Base-by-base conservation (phyloP, 1,140 invertebrate species). In the Contarinia nasturtii region DNA sequence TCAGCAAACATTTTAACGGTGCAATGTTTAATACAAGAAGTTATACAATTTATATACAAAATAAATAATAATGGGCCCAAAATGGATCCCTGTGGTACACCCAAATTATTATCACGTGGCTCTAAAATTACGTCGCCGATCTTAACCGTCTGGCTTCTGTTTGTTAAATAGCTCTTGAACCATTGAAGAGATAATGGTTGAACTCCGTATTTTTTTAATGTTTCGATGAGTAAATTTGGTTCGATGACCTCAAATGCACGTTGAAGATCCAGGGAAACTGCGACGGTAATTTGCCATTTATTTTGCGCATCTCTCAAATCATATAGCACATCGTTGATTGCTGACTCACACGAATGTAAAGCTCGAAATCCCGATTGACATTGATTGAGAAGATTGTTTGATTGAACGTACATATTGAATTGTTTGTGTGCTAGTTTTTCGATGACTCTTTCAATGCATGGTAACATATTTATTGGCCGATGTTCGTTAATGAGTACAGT, bases 1-100 rank as follows among this genome's bases (percentile, higher is more conserved):
- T 40, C 37, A 14, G 37, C 37, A 40, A 40, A 40, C 37, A 40
- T 15, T n/a, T 40, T 40, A 5, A 40, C 12, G 14, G 37, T 12
- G 37, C 14, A n/a, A 7, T 18, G 14, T 40, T 40, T 40, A n/a
- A 40, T 15, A 15, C 37, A 18, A 14, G 14, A n/a, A 15, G 37
- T n/a, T n/a, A 40, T n/a, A 12, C 17, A n/a, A 40, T 40, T 40
- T 15, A 40, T 40, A 18, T 40, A 40, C 37, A 40, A 40, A 18
- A 44, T 44, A 7, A 19, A 44, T 19, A 44, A n/a, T 14, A 44
- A n/a, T 5, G 43, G 17, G 14, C 43, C 43, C 14, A 44, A 27
- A 27, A 44, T 21, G 12, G 43, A 44, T 44, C 43, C 43, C 18
- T 44, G 43, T 44, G 43, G 43, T n/a, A 44, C 43, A 19, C 43